phyloP scores from a whole-genome alignment of 2,888 invertebrate species.

The Rhagonycha fulva region DNA sequence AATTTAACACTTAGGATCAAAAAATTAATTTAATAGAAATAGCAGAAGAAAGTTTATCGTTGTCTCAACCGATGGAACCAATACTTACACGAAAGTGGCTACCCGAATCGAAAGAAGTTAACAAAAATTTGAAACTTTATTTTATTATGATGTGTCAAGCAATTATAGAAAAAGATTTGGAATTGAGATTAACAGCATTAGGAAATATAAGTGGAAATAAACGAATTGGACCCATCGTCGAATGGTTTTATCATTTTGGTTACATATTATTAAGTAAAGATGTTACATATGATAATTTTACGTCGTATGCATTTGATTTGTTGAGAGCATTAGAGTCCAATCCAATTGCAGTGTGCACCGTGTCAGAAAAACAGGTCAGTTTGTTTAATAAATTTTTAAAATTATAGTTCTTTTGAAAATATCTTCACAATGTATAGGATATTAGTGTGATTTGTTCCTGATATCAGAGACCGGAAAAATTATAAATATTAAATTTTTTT shows the following conservation, averaged over 20 bases:
- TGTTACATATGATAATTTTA: slow-evolving; percentile 50
- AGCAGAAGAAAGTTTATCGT: slow-evolving; percentile 42
- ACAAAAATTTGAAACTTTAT: slow-evolving; percentile 44
- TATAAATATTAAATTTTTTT: too few relatives aligned
- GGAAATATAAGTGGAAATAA: slow-evolving; percentile 62
- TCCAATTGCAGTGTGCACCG: slow-evolving; percentile 60
- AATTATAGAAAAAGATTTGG: slow-evolving; percentile 59
- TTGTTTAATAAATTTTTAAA: background rate
- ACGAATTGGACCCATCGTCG: slow-evolving; percentile 63
- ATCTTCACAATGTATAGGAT: too few relatives aligned
- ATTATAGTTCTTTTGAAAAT: background rate
- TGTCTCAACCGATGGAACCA: slow-evolving; percentile 44
- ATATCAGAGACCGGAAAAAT: too few relatives aligned
- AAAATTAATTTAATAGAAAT: slow-evolving; percentile 42
- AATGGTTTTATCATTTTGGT: slow-evolving; percentile 64
- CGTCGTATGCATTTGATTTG: slow-evolving; percentile 58
- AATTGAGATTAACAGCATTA: slow-evolving; percentile 60
- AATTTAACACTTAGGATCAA: slow-evolving; percentile 30
- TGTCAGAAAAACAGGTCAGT: slow-evolving; percentile 62
- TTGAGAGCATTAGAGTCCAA: slow-evolving; percentile 64
- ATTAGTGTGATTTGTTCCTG: background rate
- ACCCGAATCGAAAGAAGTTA: slow-evolving; percentile 42
- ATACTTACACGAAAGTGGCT: slow-evolving; percentile 46
- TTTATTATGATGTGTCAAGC: slow-evolving; percentile 52
- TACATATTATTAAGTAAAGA: slow-evolving; percentile 64